Base-by-base conservation (phyloP, 2,888 invertebrate species). In the Helobdella robusta region DNA sequence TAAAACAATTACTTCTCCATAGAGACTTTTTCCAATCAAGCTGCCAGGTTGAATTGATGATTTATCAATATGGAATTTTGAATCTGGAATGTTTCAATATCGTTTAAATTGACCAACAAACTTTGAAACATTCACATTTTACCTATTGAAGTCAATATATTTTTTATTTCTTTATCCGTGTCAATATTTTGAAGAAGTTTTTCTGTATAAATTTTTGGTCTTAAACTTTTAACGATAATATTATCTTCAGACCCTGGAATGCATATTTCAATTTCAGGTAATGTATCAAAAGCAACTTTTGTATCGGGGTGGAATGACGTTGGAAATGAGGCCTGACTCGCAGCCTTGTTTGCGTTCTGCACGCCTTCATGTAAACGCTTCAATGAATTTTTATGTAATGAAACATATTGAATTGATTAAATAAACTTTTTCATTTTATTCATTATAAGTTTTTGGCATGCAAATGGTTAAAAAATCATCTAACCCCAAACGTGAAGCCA, bases 151-250 rank as follows among this genome's bases (percentile, higher is more conserved):
- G 28, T 56, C 56, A 56, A 30, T 15, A 56, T 8, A 5, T 25
- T n/a, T 56, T 56, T 32, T 11, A 56, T 32, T 56, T 56, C 56
- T 56, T 56, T 56, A 30, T 56, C 56, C 6, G 32, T 11, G n/a
- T 56, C 56, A 6, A 56, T 56, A 32, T 28, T 28, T 30, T n/a
- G n/a, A 28, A 56, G 30, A 30, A 30, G 28, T 30, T 56, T 56
- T 30, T 56, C 56, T 18, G 56, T 56, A 32, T 56, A 56, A 56
- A 56, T 30, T 56, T 56, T 56, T 56, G 56, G 56, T 4, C 28
- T 30, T 30, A 56, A 56, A 30, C 32, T 30, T 56, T 56, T 56
- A 8, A 30, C 56, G 30, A 56, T 5, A n/a, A 56, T 30, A 56
- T 56, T 32, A 8, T 25, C n/a, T 6, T 28, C n/a, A 30, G 56